These are phyloP conservation scores for Ornithoptera alexandrae DNA, from an alignment of 2,888 invertebrate species.

Conservation along the genomic window DNA sequence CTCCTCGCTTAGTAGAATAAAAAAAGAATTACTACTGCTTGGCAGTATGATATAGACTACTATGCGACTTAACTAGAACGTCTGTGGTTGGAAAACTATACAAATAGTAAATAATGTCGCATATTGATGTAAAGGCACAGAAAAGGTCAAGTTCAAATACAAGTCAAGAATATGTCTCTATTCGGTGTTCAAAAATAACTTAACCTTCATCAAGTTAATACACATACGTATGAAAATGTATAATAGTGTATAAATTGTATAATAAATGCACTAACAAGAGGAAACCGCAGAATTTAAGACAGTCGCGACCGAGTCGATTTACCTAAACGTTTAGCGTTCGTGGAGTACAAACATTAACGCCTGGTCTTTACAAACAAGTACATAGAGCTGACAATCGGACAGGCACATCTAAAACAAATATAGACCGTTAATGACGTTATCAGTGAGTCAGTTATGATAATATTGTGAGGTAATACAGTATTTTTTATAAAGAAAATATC, in stretches of 20 bases:
- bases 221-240: background rate
- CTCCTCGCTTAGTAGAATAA: too few species aligned
- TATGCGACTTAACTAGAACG: too few species aligned
- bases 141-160: too few species aligned
- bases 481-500: slow-evolving; percentile 24
- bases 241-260: background rate
- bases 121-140: too few species aligned
- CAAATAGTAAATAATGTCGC: too few species aligned
- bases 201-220: too few species aligned
- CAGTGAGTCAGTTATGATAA: slow-evolving; percentile 43
- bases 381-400: slow-evolving; percentile 11
- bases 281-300: slow-evolving; percentile 24
- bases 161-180: too few species aligned
- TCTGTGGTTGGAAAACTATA: too few species aligned
- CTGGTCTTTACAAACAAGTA: background rate
- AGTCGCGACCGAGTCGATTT: slow-evolving; percentile 22
- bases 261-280: slow-evolving; percentile 13
- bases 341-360: background rate
- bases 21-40: too few species aligned
- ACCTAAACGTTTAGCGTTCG: slow-evolving; percentile 30
- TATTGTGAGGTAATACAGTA: slow-evolving; percentile 27
- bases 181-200: too few species aligned
- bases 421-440: slow-evolving; percentile 42
- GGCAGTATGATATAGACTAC: too few species aligned
- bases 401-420: slow-evolving; percentile 3